Conservation (phyloP, 2,888 invertebrate species). For the Drosophila tripunctata region DNA sequence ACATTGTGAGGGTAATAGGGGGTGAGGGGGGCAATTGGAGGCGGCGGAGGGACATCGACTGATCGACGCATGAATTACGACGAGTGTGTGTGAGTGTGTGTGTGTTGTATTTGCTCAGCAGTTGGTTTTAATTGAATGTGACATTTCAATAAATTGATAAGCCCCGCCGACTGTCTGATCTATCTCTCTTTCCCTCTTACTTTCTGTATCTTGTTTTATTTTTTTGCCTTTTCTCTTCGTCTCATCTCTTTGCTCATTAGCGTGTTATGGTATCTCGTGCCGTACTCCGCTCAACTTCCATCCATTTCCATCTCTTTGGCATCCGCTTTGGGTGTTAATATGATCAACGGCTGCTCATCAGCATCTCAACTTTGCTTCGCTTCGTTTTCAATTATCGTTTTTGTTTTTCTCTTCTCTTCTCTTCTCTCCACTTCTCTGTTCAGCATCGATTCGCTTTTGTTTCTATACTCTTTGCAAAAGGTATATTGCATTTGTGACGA, state of each 20-base stretch:
- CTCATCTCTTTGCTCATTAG: slow-evolving; percentile 37
- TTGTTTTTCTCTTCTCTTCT: slow-evolving; percentile 15
- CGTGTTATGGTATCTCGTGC: slow-evolving; percentile 44
- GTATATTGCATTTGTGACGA: too few species aligned
- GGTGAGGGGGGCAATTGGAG: too few species aligned
- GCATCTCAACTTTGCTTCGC: slow-evolving; percentile 67
- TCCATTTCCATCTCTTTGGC: slow-evolving; percentile 29
- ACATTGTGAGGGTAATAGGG: slow-evolving; percentile 31
- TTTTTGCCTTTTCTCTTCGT: slow-evolving; percentile 2
- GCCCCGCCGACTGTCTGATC: slow-evolving; percentile 29
- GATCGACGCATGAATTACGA: slow-evolving; percentile 69
- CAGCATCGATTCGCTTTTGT: not conserved
- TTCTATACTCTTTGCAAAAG: too few species aligned
- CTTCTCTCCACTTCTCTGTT: not conserved
- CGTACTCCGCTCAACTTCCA: slow-evolving; percentile 22
- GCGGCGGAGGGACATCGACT: slow-evolving; percentile 1
- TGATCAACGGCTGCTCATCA: slow-evolving; percentile 78
- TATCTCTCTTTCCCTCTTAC: slow-evolving; percentile 2
- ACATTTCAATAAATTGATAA: slow-evolving; percentile 80
- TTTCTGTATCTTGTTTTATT: slow-evolving; percentile 19
- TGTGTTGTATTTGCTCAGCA: slow-evolving; percentile 69
- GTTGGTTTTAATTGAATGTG: slow-evolving; percentile 80
- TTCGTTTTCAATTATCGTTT: slow-evolving; percentile 58
- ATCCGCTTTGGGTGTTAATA: slow-evolving; percentile 63
- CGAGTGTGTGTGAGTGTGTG: slow-evolving; percentile 2